Evolutionary conservation across 2,888 invertebrate species (phyloP), one percentile per base, ranked within the genome.

Genomic region (Sceliomorpha sp.): DNA sequence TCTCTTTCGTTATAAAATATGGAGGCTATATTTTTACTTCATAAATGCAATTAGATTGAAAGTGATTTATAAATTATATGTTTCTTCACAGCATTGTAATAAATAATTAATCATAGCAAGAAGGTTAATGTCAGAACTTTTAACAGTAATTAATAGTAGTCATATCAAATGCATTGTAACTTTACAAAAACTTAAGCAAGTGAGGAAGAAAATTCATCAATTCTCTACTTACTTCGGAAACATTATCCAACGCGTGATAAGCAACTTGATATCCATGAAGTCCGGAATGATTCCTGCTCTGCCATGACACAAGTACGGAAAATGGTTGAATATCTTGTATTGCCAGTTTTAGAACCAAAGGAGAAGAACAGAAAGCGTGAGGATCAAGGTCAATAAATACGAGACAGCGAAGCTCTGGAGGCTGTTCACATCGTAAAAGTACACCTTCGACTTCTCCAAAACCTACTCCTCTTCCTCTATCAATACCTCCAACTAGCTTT

Each of bases 291-390:
- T 96, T 96, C 76, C 96, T 92, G 82, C 95, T 95, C 88, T 96
- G 95, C 97, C 97, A 97, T 74, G 96, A 95, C 34, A 96, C 95
- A 76, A 95, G 91, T 72, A 96, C 94, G 32, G 95, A 95, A 89
- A 94, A 95, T 34, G 96, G 95, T 86, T 95, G 95, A 74, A 96
- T 95, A 88, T 96, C 96, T 90, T 96, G 95, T 82, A 96, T 95
- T 76, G 95, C 96, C 70, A 97, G 91, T 88, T 95, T 94, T 72
- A 95, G 91, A 78, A 96, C 94, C 82, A 96, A 90, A 50, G 96
- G 96, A 60, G 94, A 92, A 81, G 95, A 94, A 88, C 96, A 96
- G 86, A 96, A 93, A 84, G 94, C 93, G 82, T 94, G 94, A 14
- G 95, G 93, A 76, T 93, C 91, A 82, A 96, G 90, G 81, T 94